A percentile compares a stretch with the other conserved stretches of the same genome.
Conservation (phyloP, 2,113 vertebrate genomes). For the Spermophilus dauricus region DNA sequence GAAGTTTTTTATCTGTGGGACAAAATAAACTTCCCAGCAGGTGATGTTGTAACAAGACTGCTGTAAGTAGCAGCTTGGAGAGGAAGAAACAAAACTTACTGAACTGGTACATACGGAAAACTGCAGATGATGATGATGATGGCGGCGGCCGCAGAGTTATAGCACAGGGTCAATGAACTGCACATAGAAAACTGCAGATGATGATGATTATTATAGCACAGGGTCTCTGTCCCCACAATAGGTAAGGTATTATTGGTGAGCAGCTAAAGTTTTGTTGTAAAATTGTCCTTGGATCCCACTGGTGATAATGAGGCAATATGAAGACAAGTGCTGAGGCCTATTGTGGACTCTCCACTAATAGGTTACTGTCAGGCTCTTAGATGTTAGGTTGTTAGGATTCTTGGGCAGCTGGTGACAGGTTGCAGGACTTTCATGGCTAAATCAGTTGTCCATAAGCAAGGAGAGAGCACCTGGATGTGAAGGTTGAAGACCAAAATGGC, state of each 20-base stretch:
- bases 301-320: not conserved
- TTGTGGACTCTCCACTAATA: not conserved
- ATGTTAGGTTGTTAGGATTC: not conserved
- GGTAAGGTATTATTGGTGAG: not conserved
- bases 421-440: not conserved
- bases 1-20: not conserved
- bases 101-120: not conserved
- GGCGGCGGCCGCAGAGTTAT: not conserved
- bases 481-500: not conserved
- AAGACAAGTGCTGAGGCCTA: not conserved
- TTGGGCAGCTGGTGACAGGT: not conserved
- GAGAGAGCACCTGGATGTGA: not conserved
- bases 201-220: not conserved
- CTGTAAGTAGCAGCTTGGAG: not conserved
- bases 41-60: not conserved
- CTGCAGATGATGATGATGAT: not conserved
- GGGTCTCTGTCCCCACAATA: accelerated
- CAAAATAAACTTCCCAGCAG: not conserved
- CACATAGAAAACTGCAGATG: not conserved
- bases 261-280: not conserved
- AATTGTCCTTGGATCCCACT: not conserved
- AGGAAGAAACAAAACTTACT: not conserved
- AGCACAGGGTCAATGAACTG: not conserved
- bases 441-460: not conserved
- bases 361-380: not conserved